A percentile compares a stretch with the other conserved stretches of the same genome.
Evolutionary conservation across 2,113 vertebrate genomes (phyloP).

Genomic region (Rhinolophus ferrumequinum): DNA sequence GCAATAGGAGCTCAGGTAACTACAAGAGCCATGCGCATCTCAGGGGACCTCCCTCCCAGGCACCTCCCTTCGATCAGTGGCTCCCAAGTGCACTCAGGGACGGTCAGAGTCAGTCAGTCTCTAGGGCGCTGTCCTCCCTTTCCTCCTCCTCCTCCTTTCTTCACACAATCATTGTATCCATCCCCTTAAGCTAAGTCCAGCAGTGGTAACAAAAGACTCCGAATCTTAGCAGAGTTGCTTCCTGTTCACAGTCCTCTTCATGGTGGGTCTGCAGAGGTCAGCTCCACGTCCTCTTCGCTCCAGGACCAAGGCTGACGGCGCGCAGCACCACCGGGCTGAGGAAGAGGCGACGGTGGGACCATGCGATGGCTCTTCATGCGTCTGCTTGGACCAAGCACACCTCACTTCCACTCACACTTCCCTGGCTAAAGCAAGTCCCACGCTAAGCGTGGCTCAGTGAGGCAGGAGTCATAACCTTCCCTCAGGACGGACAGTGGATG

Average conservation of each 20-base stretch:
- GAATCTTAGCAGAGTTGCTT: not conserved
- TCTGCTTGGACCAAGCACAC: not conserved
- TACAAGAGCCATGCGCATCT: not conserved
- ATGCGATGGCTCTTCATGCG: accelerated
- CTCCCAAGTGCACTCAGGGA: not conserved
- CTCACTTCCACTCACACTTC: not conserved
- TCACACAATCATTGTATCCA: not conserved
- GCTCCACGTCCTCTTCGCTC: not conserved
- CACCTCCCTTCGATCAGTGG: not conserved
- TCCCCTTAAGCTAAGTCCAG: not conserved
- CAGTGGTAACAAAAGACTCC: not conserved
- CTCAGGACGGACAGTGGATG: not conserved
- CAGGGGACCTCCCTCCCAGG: not conserved
- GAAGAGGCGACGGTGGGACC: not conserved
- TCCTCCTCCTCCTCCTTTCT: not conserved
- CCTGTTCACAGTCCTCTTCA: accelerated
- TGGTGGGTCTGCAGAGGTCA: not conserved
- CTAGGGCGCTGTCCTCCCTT: accelerated
- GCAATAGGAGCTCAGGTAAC: not conserved
- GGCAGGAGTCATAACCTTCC: no score
- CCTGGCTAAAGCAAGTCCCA: not conserved
- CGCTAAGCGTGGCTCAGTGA: not conserved
- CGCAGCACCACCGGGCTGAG: not conserved
- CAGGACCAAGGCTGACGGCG: not conserved
- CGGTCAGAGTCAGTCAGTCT: no score